A percentile compares a stretch with the other conserved stretches of the same genome.
Conservation (phyloP, 2,888 invertebrate species). For the Tetropium fuscum region DNA sequence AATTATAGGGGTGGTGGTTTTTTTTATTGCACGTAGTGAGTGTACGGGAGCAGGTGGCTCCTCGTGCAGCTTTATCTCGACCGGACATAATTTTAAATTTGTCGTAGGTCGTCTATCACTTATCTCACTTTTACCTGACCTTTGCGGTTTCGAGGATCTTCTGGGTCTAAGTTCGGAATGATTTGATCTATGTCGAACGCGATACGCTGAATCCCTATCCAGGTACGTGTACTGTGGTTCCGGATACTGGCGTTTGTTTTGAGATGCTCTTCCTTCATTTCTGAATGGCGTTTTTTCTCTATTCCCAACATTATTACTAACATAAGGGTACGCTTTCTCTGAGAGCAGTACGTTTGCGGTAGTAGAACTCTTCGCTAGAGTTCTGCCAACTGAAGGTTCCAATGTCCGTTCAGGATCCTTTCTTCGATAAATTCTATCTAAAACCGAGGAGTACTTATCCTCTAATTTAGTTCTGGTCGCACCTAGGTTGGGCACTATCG, state of each 20-base stretch:
- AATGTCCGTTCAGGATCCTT: slow-evolving; percentile 77
- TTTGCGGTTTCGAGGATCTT: slow-evolving; percentile 68
- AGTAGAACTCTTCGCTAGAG: slow-evolving; percentile 78
- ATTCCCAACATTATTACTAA: slow-evolving; percentile 63
- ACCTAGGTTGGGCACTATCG: slow-evolving; percentile 61
- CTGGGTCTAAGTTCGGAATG: slow-evolving; percentile 63
- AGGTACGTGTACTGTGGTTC: slow-evolving; percentile 61
- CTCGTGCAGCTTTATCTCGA: slow-evolving; percentile 66
- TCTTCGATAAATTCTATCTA: slow-evolving; percentile 78
- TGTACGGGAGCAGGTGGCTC: slow-evolving; percentile 64
- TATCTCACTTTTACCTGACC: slow-evolving; percentile 75
- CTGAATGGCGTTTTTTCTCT: slow-evolving; percentile 76
- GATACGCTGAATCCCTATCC: slow-evolving; percentile 60
- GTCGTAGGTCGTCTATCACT: slow-evolving; percentile 67
- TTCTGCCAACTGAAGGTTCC: slow-evolving; percentile 68
- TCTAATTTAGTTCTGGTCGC: slow-evolving; percentile 77
- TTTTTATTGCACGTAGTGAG: slow-evolving; percentile 60
- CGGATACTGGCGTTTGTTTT: slow-evolving; percentile 52
- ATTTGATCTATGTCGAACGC: slow-evolving; percentile 61
- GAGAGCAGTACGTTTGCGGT: slow-evolving; percentile 74
- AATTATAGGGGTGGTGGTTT: slow-evolving; percentile 33
- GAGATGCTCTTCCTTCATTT: slow-evolving; percentile 62
- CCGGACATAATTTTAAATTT: slow-evolving; percentile 69
- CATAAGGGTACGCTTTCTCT: slow-evolving; percentile 76
- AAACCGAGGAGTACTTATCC: slow-evolving; percentile 82